phyloP scores from a whole-genome alignment of 2,113 vertebrate species.

The Onychorhynchus coronatus region DNA sequence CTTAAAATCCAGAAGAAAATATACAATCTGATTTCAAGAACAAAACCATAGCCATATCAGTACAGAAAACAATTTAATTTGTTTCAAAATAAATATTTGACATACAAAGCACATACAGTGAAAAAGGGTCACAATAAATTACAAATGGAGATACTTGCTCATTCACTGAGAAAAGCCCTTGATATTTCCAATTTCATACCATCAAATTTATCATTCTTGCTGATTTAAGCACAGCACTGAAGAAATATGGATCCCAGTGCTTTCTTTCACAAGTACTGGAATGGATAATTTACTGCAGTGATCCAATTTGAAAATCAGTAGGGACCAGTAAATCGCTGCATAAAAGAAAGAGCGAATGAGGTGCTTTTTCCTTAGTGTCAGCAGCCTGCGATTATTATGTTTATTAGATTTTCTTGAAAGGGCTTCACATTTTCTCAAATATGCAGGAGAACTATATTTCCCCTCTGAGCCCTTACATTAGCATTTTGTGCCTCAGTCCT shows the following conservation, averaged over 20 bases:
- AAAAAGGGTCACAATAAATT: constrained; percentile 76
- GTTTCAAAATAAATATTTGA: constrained; percentile 78
- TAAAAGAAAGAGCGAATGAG: constrained; percentile 78
- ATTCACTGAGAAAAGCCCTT: constrained; percentile 74
- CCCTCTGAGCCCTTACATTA: constrained; percentile 78
- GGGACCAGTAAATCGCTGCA: constrained; percentile 80
- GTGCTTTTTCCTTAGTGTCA: constrained; percentile 84
- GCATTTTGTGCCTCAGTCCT: constrained; percentile 76
- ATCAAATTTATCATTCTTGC: constrained; percentile 83
- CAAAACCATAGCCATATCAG: constrained; percentile 69
- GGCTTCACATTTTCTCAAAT: constrained; percentile 83
- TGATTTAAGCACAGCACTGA: constrained; percentile 84
- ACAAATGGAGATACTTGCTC: constrained; percentile 72
- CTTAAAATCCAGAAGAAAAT: constrained; percentile 49
- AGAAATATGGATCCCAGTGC: constrained; percentile 79
- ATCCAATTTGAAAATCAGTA: constrained; percentile 84
- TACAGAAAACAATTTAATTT: constrained; percentile 76
- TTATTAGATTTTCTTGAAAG: constrained; percentile 86
- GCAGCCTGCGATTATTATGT: constrained; percentile 81
- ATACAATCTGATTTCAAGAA: constrained; percentile 64
- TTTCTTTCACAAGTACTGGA: constrained; percentile 77
- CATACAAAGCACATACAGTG: constrained; percentile 71
- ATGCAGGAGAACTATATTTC: constrained; percentile 80
- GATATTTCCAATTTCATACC: constrained; percentile 79
- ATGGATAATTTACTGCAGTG: constrained; percentile 80